Conservation (phyloP, 2,113 vertebrate genomes). For the Corythoichthys haematopterus region DNA sequence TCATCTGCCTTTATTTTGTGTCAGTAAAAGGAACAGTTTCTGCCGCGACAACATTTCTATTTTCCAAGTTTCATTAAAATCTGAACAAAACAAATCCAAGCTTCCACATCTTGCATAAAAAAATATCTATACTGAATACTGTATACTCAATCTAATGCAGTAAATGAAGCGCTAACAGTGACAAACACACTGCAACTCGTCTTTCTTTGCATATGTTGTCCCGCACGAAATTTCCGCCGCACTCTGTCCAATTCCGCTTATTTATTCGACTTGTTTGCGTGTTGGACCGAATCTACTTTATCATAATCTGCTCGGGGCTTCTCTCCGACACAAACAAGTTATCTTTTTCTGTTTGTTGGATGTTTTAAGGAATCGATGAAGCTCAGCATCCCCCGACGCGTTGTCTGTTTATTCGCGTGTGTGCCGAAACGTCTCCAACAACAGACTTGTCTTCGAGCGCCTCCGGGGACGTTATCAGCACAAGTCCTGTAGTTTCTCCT, state of each 20-base stretch:
- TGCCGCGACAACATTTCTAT: too few relatives aligned
- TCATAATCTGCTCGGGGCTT: neutral
- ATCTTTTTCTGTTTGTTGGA: neutral
- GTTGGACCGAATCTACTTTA: neutral
- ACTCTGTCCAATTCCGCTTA: neutral
- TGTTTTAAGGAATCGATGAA: slow-evolving; percentile 17
- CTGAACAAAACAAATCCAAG: too few relatives aligned
- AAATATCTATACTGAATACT: too few relatives aligned
- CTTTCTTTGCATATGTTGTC: too few relatives aligned
- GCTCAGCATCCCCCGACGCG: slow-evolving; percentile 2
- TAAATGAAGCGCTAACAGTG: too few relatives aligned
- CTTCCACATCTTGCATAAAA: too few relatives aligned
- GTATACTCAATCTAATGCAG: too few relatives aligned
- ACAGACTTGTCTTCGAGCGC: slow-evolving; percentile 22
- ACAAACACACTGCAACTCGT: too few relatives aligned
- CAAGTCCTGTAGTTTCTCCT: slow-evolving; percentile 33
- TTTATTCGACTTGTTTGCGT: neutral
- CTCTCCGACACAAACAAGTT: slow-evolving; percentile 4
- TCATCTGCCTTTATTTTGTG: too few relatives aligned
- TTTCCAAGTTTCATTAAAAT: too few relatives aligned
- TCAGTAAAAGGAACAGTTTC: too few relatives aligned
- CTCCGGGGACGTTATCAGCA: slow-evolving; percentile 27
- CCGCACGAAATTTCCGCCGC: neutral
- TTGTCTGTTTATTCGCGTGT: neutral
- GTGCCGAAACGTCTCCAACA: slow-evolving; percentile 8